Percentiles rank a stretch among this genome's conserved stretches.
These are phyloP conservation scores for Pseudomyrmex cubaensis DNA, from an alignment of 1,140 invertebrate genomes.

Conservation along the genomic window DNA sequence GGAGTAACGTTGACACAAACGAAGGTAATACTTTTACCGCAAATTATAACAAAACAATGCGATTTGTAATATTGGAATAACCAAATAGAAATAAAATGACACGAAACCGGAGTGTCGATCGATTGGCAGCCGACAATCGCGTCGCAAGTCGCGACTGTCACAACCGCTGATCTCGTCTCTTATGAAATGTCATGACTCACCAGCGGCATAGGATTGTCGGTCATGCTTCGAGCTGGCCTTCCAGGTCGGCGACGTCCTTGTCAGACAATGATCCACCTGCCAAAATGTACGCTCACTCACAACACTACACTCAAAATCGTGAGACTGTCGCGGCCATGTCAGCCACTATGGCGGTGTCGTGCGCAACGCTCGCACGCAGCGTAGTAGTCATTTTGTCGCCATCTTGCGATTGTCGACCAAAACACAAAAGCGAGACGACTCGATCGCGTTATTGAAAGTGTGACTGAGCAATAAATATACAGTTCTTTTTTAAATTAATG, in stretches of 20 bases:
- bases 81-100: too few species aligned
- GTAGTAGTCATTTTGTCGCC: neutral
- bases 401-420: neutral
- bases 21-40: neutral
- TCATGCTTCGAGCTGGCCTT: constrained; percentile 61
- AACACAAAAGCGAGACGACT: too few species aligned
- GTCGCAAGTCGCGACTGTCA: neutral
- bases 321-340: constrained; percentile 72
- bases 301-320: constrained; percentile 69
- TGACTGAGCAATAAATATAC: too few species aligned
- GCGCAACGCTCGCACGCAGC: neutral
- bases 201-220: constrained; percentile 65
- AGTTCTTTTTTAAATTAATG: too few species aligned
- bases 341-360: constrained; percentile 52
- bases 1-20: constrained; percentile 42
- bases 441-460: too few species aligned
- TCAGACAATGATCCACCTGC: constrained; percentile 58
- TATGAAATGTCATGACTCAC: constrained; percentile 74
- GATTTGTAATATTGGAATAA: neutral
- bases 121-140: constrained; percentile 52
- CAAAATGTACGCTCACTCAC: constrained; percentile 66
- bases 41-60: neutral
- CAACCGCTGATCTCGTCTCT: constrained; percentile 37
- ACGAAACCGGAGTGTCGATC: neutral
- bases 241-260: constrained; percentile 9